Conservation (phyloP, 2,888 invertebrate species). For the Polietes domitor region DNA sequence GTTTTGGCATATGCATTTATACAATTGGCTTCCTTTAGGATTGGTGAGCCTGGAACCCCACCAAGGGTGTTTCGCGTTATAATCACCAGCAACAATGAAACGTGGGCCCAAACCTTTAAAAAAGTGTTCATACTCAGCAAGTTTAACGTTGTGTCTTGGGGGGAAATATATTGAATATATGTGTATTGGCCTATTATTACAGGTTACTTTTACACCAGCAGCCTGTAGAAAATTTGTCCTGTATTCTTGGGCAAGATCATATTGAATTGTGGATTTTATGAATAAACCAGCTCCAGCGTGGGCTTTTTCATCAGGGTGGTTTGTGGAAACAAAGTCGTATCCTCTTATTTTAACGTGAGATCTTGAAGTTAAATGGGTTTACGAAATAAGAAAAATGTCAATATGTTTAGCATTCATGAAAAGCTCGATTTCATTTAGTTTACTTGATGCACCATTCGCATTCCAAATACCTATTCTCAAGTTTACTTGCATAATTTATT, state of each 20-base stretch:
- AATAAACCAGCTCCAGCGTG: conserved; percentile 30
- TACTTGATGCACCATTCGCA: too few species aligned
- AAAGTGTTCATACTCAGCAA: conserved; percentile 2
- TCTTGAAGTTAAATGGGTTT: too few species aligned
- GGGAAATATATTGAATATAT: not conserved
- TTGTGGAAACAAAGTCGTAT: not conserved
- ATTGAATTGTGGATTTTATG: conserved; percentile 14
- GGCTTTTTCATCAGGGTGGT: not conserved
- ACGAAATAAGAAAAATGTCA: too few species aligned
- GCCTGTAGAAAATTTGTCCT: conserved; percentile 17
- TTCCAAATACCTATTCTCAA: too few species aligned
- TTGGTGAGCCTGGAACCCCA: conserved; percentile 5
- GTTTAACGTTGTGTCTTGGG: not conserved
- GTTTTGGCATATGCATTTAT: conserved; percentile 19
- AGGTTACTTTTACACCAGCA: conserved; percentile 21
- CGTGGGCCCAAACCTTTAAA: conserved; percentile 17
- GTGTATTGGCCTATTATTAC: not conserved
- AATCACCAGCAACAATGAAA: conserved; percentile 28
- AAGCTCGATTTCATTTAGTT: too few species aligned
- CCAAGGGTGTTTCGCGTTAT: too few species aligned
- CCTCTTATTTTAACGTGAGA: conserved; percentile 2
- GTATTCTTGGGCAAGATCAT: conserved; percentile 2
- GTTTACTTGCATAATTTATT: too few species aligned
- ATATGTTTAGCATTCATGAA: too few species aligned
- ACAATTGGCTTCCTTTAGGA: conserved; percentile 19